These are phyloP conservation scores for Sinocyclocheilus rhinocerous DNA, from an alignment of 2,113 vertebrate species.

Conservation along the genomic window DNA sequence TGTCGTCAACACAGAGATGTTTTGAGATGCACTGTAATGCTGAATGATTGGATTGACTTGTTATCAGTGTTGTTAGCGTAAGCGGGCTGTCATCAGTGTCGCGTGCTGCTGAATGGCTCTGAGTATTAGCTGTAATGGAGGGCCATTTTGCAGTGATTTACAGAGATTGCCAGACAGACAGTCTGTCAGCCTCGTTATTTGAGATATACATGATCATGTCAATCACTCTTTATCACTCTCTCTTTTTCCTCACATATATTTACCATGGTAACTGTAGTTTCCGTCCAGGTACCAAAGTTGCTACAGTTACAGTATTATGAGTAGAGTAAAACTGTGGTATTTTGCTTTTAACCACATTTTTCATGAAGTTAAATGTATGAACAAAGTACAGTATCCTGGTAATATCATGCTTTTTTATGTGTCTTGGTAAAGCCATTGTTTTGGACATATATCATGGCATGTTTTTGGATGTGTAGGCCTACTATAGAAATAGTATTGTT, in stretches of 20 bases:
- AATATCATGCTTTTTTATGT: no score
- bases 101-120: neutral
- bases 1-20: neutral
- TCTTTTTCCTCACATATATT: neutral
- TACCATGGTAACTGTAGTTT: neutral
- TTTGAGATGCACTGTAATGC: neutral
- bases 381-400: neutral
- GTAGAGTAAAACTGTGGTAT: neutral
- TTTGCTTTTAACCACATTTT: neutral
- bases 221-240: neutral
- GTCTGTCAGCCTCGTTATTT: neutral
- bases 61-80: conserved; percentile 1
- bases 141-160: neutral
- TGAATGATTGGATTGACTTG: neutral
- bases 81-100: neutral
- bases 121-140: conserved; percentile 13
- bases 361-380: neutral
- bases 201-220: neutral
- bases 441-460: neutral
- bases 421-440: neutral
- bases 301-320: no score
- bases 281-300: neutral
- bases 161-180: neutral
- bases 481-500: neutral
- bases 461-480: no score